A percentile compares a stretch with the other conserved stretches of the same genome.
Evolutionary conservation across 2,113 vertebrate species (phyloP).

Genomic region (Callospermophilus lateralis): DNA sequence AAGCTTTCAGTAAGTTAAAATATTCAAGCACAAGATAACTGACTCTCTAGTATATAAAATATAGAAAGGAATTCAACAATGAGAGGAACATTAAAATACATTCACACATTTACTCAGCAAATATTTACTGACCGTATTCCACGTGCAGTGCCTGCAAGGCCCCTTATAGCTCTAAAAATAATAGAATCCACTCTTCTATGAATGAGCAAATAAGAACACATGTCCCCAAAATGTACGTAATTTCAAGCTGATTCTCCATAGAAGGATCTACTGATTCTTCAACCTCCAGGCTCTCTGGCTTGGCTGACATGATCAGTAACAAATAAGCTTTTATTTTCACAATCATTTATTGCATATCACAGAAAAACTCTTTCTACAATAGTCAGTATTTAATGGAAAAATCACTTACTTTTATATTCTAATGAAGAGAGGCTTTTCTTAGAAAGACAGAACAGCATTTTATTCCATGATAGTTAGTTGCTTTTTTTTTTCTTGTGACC

Average conservation of each 20-base stretch:
- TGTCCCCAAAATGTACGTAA: background rate
- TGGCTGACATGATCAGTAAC: background rate
- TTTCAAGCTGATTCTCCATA: background rate
- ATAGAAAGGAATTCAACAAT: slow-evolving; percentile 24
- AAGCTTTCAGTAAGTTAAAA: background rate
- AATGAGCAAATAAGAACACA: slow-evolving; percentile 44
- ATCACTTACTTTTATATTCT: background rate
- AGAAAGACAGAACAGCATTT: background rate
- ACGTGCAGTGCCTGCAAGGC: background rate
- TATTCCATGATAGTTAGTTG: background rate
- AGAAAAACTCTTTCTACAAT: background rate
- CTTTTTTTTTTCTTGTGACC: background rate
- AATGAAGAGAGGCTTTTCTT: background rate
- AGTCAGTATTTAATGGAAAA: background rate
- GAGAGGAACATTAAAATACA: slow-evolving; percentile 20
- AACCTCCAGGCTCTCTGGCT: background rate
- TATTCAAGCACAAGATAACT: slow-evolving; percentile 6
- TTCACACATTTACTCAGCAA: slow-evolving; percentile 54
- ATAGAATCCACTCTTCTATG: background rate
- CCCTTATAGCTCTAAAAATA: slow-evolving; percentile 37
- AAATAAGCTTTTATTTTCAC: slow-evolving; percentile 7
- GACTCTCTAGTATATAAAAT: slow-evolving; percentile 50
- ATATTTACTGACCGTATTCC: slow-evolving; percentile 45
- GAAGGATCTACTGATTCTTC: background rate
- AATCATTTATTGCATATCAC: background rate